Evolutionary conservation across 1,140 invertebrate genomes (phyloP).

Genomic region (Eurosta solidaginis): DNA sequence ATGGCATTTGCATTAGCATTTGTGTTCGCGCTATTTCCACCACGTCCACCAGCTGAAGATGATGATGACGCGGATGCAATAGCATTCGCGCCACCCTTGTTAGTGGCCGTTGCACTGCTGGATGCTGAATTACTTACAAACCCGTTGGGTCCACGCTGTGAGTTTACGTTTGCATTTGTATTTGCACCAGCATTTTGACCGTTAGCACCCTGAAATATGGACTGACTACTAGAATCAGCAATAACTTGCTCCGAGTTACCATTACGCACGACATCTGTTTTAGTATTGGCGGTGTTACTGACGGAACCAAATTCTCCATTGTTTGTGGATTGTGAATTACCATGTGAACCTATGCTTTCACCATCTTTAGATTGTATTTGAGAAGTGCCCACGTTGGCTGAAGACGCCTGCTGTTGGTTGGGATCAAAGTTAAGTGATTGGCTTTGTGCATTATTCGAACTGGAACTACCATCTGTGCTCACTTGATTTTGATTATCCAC

Average conservation of each 20-base stretch:
- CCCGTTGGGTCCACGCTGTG: constrained; percentile 43
- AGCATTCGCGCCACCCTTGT: constrained; percentile 38
- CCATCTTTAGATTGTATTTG: constrained; percentile 39
- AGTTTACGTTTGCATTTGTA: constrained; percentile 46
- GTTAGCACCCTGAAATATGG: constrained; percentile 50
- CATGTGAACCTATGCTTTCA: constrained; percentile 44
- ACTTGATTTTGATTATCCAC: constrained; percentile 42
- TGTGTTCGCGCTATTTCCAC: neutral
- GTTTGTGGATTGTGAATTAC: constrained; percentile 46
- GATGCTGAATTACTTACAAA: constrained; percentile 47
- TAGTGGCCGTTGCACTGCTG: constrained; percentile 43
- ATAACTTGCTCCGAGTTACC: constrained; percentile 39
- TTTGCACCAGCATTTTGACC: constrained; percentile 45
- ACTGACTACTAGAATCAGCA: constrained; percentile 51
- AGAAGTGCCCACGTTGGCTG: constrained; percentile 49
- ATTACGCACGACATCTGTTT: constrained; percentile 42
- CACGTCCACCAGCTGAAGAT: constrained; percentile 23
- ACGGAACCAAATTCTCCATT: constrained; percentile 49
- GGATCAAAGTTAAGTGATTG: constrained; percentile 49
- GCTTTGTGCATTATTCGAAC: constrained; percentile 47
- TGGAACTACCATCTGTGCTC: constrained; percentile 34
- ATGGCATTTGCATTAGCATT: constrained; percentile 31
- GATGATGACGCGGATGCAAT: constrained; percentile 47
- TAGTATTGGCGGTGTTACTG: constrained; percentile 50
- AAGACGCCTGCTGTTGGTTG: constrained; percentile 48